Evolutionary conservation across 2,888 invertebrate genomes (phyloP).

Genomic region (Acanthosepion pharaonis): DNA sequence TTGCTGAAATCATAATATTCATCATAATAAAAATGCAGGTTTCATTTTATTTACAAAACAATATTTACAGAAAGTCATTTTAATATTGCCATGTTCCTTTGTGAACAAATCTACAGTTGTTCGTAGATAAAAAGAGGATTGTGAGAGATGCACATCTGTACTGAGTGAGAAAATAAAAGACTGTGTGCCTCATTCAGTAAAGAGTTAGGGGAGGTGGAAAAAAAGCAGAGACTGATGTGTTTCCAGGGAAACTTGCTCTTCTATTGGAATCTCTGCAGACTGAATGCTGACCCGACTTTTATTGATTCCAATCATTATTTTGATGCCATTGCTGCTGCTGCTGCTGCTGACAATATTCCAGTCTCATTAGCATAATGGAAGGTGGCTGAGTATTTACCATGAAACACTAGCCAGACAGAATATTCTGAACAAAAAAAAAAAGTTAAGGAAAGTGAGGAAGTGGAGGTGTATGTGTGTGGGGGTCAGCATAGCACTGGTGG

Average conservation of each 20-base stretch:
- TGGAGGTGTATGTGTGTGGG: background rate
- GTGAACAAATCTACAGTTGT: too few relatives aligned
- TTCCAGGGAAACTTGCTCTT: slow-evolving; percentile 33
- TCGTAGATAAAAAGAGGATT: background rate
- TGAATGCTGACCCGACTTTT: slow-evolving; percentile 22
- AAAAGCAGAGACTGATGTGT: background rate
- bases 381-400: background rate
- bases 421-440: background rate
- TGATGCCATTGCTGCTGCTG: background rate
- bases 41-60: too few relatives aligned
- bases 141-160: background rate
- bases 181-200: background rate
- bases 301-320: slow-evolving; percentile 22
- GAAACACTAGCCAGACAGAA: background rate
- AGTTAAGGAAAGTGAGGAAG: background rate
- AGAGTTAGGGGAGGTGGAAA: background rate
- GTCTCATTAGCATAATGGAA: slow-evolving; percentile 33
- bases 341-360: slow-evolving; percentile 33
- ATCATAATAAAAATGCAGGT: too few relatives aligned
- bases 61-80: too few relatives aligned
- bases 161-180: background rate
- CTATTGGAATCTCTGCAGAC: slow-evolving; percentile 22
- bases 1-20: too few relatives aligned
- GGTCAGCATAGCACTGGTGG: background rate
- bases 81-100: too few relatives aligned